Evolutionary conservation across 2,797 vertebrate genomes (phyloP), one percentile per base, ranked within the genome.

Genomic region (Chaenodraco wilsoni): DNA sequence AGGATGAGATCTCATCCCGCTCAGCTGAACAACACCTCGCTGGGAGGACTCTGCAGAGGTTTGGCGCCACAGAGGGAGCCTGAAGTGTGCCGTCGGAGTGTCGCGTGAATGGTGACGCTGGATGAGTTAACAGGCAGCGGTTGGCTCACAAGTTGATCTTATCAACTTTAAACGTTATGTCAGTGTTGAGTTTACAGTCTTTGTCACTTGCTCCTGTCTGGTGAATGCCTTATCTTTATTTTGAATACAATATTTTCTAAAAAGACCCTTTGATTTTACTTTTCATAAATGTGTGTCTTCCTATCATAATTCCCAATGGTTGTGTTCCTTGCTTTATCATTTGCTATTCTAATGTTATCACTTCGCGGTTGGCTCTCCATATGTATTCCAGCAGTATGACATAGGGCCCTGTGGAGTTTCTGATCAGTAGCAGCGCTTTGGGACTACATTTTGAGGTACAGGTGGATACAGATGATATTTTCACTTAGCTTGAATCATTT

Each of bases 81-180:
- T 67, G 52, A 55, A 74, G 73, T 54, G 52, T 63, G 50, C 54
- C 78, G 49, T 12, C 50, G 3, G 16, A 65, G 23, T 2, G 1
- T 27, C 4, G 0, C 27, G 27, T 27, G 27, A 27, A n/a, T n/a
- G n/a, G 54, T n/a, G 16, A 0, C 37, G 37, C 55, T 19, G 55
- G 5, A 41, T 13, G 33, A 37, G 33, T n/a, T 13, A n/a, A 58
- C 5, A 56, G 14, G 16, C 54, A 55, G 1, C 31, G 37, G 54
- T 27, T 27, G 27, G 27, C 4, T 27, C 27, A 27, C 27, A 27
- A 27, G 27, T 27, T 27, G 4, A 27, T 27, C 27, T 15, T 19
- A 15, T 14, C 8, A 63, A 40, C 60, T 37, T 49, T 49, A n/a
- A 62, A 45, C 1, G 10, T 11, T 40, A 27, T 33, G 15, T 33